Evolutionary conservation across 2,797 vertebrate species (phyloP), one percentile per base, ranked within the genome.

Genomic region (Odontamblyopus lacepedii): DNA sequence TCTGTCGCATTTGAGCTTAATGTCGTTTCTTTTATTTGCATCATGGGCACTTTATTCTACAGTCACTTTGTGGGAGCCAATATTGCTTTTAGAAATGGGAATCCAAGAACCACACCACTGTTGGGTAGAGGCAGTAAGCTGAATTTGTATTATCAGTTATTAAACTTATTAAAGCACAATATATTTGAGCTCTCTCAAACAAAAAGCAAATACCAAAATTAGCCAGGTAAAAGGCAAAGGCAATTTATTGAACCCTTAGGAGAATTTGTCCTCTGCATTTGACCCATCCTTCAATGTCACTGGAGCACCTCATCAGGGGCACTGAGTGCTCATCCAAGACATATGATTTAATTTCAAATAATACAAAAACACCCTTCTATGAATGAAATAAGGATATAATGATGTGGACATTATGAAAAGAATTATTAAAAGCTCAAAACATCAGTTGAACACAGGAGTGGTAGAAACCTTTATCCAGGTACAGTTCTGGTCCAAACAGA

Each of bases 381-480:
- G 13, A 48, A 48, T 48, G 44, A 15, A 15, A 15, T 16, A 48
- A 48, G 44, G 13, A 48, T 48, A 48, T 48, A 48, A 48, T 44
- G 41, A 44, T 44, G 12, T 44, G 41, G 11, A 44, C 13, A 48
- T 48, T 15, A 48, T 48, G 44, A 48, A 48, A 44, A 44, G 9
- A 11, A 11, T 48, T 44, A 13, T 13, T 44, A 44, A 0, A 44
- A 44, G 41, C 41, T 44, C 41, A 44, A 44, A 44, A 44, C n/a
- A 6, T n/a, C 51, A 19, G 3, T 26, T 56, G 55, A 16, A 44
- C 4, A 41, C 50, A 1, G 13, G 12, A 68, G 57, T 70, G 59
- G 5, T 26, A 8, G 59, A 57, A 70, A 72, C 67, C 60, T 48
- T 63, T 77, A 61, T 75, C 76, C 74, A 73, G 29, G 7, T 69